Evolutionary conservation across 2,797 vertebrate species (phyloP).

Genomic region (Sebastes matsubarae): DNA sequence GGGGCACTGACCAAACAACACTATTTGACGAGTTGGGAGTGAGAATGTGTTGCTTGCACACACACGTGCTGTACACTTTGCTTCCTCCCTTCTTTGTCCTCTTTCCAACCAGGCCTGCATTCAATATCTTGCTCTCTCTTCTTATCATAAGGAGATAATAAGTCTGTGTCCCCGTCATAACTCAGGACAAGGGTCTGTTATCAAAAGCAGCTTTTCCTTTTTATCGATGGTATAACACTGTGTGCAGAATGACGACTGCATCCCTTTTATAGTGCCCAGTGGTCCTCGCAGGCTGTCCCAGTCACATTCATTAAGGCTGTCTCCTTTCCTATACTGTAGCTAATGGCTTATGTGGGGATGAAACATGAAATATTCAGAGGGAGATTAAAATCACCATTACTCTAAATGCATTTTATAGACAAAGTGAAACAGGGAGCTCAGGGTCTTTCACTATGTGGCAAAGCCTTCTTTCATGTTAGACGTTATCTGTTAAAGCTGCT

Average conservation of each 20-base stretch:
- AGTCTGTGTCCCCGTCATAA: conserved; percentile 4
- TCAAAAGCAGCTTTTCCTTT: conserved; percentile 16
- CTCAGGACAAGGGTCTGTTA: conserved; percentile 27
- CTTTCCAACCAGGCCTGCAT: neutral
- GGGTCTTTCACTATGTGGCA: neutral
- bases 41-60: neutral
- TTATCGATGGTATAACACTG: conserved; percentile 10
- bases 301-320: conserved; percentile 45
- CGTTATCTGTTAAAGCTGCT: neutral
- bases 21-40: too few relatives aligned
- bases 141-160: conserved; percentile 8
- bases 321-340: conserved; percentile 15
- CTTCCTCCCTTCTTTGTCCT: neutral
- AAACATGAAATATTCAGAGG: conserved; percentile 73
- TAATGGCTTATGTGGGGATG: conserved; percentile 46
- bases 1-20: too few relatives aligned
- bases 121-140: neutral
- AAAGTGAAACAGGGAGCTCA: neutral
- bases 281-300: conserved; percentile 34
- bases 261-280: conserved; percentile 36
- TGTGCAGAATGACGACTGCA: conserved; percentile 17
- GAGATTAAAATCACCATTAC: conserved; percentile 62
- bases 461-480: neutral
- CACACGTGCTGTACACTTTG: neutral
- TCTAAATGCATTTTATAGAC: conserved; percentile 47